Evolutionary conservation across 1,140 invertebrate species (phyloP).

Genomic region (Fopius arisanus): DNA sequence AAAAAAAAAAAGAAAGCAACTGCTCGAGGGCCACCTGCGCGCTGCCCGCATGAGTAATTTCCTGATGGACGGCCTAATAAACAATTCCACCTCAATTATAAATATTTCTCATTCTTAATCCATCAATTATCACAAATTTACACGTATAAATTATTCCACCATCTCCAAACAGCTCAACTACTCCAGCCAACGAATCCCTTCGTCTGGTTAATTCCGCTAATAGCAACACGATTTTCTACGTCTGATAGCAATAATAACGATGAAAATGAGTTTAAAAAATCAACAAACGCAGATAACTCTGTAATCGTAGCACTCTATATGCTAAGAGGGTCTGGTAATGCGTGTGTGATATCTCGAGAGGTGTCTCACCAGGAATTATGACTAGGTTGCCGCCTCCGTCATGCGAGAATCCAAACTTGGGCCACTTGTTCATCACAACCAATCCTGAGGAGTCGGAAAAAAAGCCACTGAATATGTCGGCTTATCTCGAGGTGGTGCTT

Average conservation of each 20-base stretch:
- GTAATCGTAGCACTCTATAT: neutral
- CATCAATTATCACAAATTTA: neutral
- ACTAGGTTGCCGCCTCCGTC: constrained; percentile 5
- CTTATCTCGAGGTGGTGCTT: constrained; percentile 10
- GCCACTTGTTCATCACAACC: neutral
- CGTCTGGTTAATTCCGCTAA: neutral
- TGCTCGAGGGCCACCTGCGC: constrained; percentile 13
- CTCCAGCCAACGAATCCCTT: neutral
- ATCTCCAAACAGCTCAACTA: too few relatives aligned
- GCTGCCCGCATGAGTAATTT: constrained; percentile 21
- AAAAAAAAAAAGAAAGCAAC: neutral
- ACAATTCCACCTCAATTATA: neutral
- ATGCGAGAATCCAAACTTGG: neutral
- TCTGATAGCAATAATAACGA: neutral
- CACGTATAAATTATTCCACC: neutral
- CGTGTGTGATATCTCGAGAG: constrained; percentile 1
- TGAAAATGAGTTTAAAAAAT: neutral
- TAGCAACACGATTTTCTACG: neutral
- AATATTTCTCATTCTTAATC: neutral
- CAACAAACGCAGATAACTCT: neutral
- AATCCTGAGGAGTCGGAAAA: neutral
- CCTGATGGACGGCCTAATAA: neutral
- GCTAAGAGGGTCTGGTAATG: neutral
- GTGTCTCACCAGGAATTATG: neutral
- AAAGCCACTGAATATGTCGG: neutral